Evolutionary conservation across 2,113 vertebrate species (phyloP), one percentile per base, ranked within the genome.

Genomic region (Aspiorhynchus laticeps): DNA sequence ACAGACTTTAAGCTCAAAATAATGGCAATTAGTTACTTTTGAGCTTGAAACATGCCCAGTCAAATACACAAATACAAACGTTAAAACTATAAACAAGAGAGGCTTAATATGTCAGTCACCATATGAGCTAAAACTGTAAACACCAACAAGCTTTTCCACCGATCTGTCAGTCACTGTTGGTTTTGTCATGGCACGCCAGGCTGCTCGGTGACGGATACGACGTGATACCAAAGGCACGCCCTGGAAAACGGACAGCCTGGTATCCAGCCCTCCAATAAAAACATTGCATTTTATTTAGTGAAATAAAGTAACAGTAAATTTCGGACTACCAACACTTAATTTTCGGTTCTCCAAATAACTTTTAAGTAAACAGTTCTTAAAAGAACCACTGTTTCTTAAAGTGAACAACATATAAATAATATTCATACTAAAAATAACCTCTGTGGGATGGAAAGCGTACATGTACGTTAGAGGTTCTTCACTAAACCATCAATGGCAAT

Each of bases 201-300:
- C 51, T 36, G 81, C 74, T 80, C 41, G 11, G 7, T 43, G 21
- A 21, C 28, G n/a, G 46, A 14, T 75, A 24, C 28, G 65, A 65
- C 46, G 59, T 38, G 41, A 80, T 75, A 85, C 83, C 56, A 78
- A 80, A 75, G 87, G 80, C 33, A 90, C 88, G 48, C 87, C 84
- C 87, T 81, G 65, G 80, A 87, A 83, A 73, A 36, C 63, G 2
- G 28, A 74, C 59, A 43, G 46, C 63, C 26, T 65, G 26, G 26
- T 14, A 14, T 36, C 3, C 38, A 28, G n/a, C 85, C 85, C 51
- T 36, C 83, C 85, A 83, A 80, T 38, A 71, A 83, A 80, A 65
- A 53, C 36, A 36, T 7, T 82, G 80, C 76, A 38, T 71, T 53
- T 80, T 69, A 80, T 59, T 65, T 56, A 12, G 51, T 21, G 21